Percentiles rank a stretch among this genome's conserved stretches.
Evolutionary conservation across 2,797 vertebrate species (phyloP).

Genomic region (Pangasius mekongensis): DNA sequence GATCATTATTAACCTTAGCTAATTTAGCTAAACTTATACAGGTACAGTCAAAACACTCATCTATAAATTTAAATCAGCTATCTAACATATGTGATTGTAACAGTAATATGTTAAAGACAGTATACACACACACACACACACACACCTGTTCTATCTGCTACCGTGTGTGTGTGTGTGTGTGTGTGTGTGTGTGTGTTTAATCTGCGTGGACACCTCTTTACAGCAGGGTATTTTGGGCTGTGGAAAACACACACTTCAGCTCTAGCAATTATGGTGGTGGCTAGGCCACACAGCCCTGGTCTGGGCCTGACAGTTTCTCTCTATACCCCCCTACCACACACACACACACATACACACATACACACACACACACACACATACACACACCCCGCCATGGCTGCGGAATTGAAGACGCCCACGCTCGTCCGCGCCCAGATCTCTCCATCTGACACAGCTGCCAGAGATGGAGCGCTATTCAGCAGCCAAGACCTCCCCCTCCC

Average conservation of each 20-base stretch:
- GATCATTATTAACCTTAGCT: neutral
- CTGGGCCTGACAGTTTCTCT: slow-evolving; percentile 49
- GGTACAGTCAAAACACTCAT: neutral
- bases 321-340: slow-evolving; percentile 26
- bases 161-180: neutral
- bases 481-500: slow-evolving; percentile 56
- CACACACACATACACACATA: slow-evolving; percentile 10
- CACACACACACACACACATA: neutral
- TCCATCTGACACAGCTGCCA: slow-evolving; percentile 64
- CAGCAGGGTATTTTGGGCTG: slow-evolving; percentile 50
- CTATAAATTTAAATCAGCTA: neutral
- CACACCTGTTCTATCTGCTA: neutral
- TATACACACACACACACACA: neutral
- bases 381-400: slow-evolving; percentile 31
- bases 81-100: neutral
- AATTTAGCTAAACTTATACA: neutral
- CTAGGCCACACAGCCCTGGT: slow-evolving; percentile 52
- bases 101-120: neutral
- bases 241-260: slow-evolving; percentile 49
- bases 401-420: slow-evolving; percentile 61
- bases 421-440: slow-evolving; percentile 55
- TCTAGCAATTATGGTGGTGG: slow-evolving; percentile 51
- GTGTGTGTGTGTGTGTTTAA: slow-evolving; percentile 1
- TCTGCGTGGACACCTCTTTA: slow-evolving; percentile 19
- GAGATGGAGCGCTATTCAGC: slow-evolving; percentile 57